Evolutionary conservation across 2,797 vertebrate genomes (phyloP).

Genomic region (Rachycentron canadum): DNA sequence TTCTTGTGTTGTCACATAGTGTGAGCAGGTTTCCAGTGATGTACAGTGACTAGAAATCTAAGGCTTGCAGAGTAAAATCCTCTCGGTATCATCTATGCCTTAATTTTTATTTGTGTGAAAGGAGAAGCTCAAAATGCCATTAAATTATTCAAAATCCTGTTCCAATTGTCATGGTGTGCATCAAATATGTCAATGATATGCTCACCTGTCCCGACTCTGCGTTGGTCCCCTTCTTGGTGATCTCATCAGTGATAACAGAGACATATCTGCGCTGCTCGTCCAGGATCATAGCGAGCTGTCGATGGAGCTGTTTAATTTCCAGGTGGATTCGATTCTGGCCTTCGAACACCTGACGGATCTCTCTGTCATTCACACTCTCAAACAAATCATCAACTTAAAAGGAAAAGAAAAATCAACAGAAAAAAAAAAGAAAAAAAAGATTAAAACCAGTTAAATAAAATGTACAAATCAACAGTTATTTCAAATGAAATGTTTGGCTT

Average conservation of each 20-base stretch:
- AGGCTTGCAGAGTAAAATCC: not conserved
- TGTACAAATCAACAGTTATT: not conserved
- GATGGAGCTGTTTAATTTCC: constrained; percentile 96
- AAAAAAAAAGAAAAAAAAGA: too few species aligned
- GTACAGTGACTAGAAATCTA: not conserved
- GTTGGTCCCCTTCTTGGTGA: constrained; percentile 85
- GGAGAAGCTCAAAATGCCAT: not conserved
- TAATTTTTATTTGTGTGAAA: constrained; percentile 1
- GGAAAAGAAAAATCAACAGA: not conserved
- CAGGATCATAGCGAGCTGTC: constrained; percentile 95
- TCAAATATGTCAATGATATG: too few species aligned
- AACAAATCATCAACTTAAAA: constrained; percentile 91
- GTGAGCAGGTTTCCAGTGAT: not conserved
- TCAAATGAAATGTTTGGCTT: not conserved
- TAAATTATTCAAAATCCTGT: not conserved
- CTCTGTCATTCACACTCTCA: constrained; percentile 92
- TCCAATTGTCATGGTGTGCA: not conserved
- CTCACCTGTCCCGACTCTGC: constrained; percentile 88
- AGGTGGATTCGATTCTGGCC: constrained; percentile 97
- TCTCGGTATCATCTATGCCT: not conserved
- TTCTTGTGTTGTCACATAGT: not conserved
- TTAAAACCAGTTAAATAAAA: not conserved
- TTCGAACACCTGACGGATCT: constrained; percentile 97
- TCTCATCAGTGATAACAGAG: constrained; percentile 90
- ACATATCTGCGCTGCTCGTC: constrained; percentile 97